These are phyloP conservation scores for Chelonoidis abingdonii DNA, from an alignment of 2,113 vertebrate genomes.

Conservation along the genomic window DNA sequence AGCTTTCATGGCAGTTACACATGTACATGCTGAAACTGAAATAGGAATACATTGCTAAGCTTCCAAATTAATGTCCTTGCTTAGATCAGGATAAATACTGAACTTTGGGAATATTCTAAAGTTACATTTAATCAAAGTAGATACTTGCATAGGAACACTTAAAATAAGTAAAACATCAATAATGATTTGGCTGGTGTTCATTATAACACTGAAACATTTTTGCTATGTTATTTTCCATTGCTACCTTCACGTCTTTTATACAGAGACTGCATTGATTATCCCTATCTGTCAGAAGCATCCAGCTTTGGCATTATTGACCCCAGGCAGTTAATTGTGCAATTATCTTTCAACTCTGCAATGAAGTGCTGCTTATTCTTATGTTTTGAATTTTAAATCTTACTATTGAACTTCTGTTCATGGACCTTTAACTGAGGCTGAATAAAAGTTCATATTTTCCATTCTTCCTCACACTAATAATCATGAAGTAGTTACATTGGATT, in stretches of 20 bases:
- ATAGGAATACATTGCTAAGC: background rate
- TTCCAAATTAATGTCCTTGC: background rate
- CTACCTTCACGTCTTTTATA: slow-evolving; percentile 57
- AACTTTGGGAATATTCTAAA: slow-evolving; percentile 30
- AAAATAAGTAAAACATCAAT: slow-evolving; percentile 64
- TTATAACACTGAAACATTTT: slow-evolving; percentile 64
- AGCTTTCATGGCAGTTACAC: background rate
- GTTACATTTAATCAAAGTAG: slow-evolving; percentile 68
- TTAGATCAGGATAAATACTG: slow-evolving; percentile 7
- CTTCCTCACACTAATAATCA: slow-evolving; percentile 45
- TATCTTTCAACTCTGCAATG: slow-evolving; percentile 76
- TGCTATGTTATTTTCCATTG: slow-evolving; percentile 56
- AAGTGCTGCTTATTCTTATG: slow-evolving; percentile 70
- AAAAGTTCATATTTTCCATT: slow-evolving; percentile 26
- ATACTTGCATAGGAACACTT: slow-evolving; percentile 47
- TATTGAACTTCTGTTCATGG: slow-evolving; percentile 30
- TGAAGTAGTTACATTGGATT: background rate
- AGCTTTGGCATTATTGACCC: slow-evolving; percentile 78
- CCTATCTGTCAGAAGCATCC: slow-evolving; percentile 66
- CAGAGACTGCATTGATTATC: slow-evolving; percentile 72
- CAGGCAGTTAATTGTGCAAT: slow-evolving; percentile 76
- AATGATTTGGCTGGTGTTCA: slow-evolving; percentile 75
- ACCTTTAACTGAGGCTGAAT: slow-evolving; percentile 44
- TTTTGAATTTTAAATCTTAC: slow-evolving; percentile 65
- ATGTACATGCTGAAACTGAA: background rate